Percentiles rank a stretch among this genome's conserved stretches.
These are phyloP conservation scores for Aphrophora alni DNA, from an alignment of 2,888 invertebrate species.

Conservation along the genomic window DNA sequence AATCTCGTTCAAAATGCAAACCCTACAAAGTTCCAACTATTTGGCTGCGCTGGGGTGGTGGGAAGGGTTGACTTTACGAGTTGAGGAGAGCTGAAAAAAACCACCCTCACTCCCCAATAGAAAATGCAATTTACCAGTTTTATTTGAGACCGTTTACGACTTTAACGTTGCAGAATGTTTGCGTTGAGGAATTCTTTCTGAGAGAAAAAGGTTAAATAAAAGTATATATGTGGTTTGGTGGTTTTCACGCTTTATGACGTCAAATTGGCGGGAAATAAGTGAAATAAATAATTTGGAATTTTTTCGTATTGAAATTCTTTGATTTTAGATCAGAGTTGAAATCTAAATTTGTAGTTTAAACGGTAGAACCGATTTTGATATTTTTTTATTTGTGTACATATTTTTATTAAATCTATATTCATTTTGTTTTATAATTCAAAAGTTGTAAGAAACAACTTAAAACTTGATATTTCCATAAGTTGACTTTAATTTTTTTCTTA, in stretches of 20 bases:
- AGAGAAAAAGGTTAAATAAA: background rate
- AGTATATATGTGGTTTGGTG: background rate
- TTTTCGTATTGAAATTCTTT: no score
- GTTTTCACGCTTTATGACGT: background rate
- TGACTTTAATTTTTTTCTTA: no score
- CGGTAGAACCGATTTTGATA: no score
- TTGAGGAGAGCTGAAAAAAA: background rate
- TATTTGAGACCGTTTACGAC: background rate
- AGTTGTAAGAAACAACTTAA: no score
- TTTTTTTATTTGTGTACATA: no score
- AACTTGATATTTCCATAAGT: no score
- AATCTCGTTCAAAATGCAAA: background rate
- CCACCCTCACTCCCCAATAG: background rate
- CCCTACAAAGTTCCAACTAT: background rate
- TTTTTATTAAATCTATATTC: no score
- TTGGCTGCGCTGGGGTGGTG: conserved; percentile 6
- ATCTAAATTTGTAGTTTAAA: no score
- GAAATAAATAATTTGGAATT: background rate
- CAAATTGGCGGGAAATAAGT: background rate
- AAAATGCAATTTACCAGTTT: background rate
- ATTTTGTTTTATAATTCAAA: no score
- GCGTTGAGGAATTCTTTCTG: background rate
- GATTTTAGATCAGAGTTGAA: no score
- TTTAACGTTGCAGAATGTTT: background rate
- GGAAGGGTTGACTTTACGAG: background rate